Evolutionary conservation across 2,888 invertebrate genomes (phyloP).

Genomic region (Harmothoe impar): DNA sequence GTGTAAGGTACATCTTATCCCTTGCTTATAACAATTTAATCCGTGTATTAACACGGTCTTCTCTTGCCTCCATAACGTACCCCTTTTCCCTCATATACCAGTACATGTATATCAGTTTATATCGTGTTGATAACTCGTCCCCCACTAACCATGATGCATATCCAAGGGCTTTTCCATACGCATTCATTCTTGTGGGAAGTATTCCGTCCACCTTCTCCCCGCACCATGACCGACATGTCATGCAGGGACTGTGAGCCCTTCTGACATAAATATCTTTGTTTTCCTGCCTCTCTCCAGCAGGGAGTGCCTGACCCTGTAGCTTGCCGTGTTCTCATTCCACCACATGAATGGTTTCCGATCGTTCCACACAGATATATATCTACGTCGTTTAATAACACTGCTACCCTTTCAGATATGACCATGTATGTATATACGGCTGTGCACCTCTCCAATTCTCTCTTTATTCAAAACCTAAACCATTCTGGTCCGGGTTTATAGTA

Average conservation of each 20-base stretch:
- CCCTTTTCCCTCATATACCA: not conserved
- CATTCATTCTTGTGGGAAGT: not conserved
- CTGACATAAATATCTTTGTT: too few species aligned
- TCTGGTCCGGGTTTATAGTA: conserved; percentile 24
- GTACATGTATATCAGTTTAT: not conserved
- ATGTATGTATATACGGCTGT: conserved; percentile 60
- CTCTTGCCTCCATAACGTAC: not conserved
- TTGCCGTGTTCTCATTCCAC: conserved; percentile 46
- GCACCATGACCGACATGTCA: not conserved
- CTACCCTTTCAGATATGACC: conserved; percentile 51
- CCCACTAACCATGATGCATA: not conserved
- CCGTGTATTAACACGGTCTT: not conserved
- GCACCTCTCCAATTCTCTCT: conserved; percentile 48
- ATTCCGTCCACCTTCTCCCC: not conserved
- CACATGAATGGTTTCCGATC: conserved; percentile 24
- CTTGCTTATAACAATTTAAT: not conserved
- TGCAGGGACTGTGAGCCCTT: not conserved
- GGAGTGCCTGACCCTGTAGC: not conserved
- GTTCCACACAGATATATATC: not conserved
- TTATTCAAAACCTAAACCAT: conserved; percentile 7
- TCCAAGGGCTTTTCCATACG: not conserved
- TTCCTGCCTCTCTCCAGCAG: not conserved
- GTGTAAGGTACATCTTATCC: not conserved
- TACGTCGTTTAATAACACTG: not conserved
- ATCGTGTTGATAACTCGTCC: not conserved